These are phyloP conservation scores for Emmelina monodactyla DNA, from an alignment of 2,888 invertebrate genomes.

Conservation along the genomic window DNA sequence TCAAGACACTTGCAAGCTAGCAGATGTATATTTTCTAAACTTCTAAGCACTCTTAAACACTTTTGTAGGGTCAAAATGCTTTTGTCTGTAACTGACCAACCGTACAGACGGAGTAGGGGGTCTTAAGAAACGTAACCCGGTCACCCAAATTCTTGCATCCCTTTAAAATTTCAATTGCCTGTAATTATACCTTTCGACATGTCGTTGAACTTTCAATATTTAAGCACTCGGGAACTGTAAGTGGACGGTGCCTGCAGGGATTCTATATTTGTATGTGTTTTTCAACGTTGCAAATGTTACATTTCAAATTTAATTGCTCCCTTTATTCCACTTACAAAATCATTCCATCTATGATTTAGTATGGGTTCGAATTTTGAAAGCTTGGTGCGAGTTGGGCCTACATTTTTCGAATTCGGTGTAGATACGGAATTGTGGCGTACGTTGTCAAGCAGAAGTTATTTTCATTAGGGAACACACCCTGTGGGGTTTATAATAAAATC, in stretches of 20 bases:
- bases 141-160: conserved; percentile 55
- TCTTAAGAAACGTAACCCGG: conserved; percentile 39
- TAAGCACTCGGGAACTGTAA: conserved; percentile 36
- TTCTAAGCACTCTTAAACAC: conserved; percentile 32
- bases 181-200: conserved; percentile 53
- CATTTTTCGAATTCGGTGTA: too few species aligned
- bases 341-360: too few species aligned
- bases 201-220: conserved; percentile 54
- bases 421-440: too few species aligned
- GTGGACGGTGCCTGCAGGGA: conserved; percentile 51
- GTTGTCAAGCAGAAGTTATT: too few species aligned
- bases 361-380: too few species aligned
- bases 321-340: too few species aligned
- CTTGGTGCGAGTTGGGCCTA: too few species aligned
- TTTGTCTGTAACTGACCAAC: conserved; percentile 63
- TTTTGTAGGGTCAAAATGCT: conserved; percentile 33
- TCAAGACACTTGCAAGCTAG: too few species aligned
- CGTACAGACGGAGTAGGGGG: conserved; percentile 44
- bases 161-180: conserved; percentile 30
- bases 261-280: conserved; percentile 30
- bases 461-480: too few species aligned
- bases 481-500: conserved; percentile 14
- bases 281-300: conserved; percentile 14
- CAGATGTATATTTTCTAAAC: neutral
- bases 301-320: too few species aligned